Evolutionary conservation across 2,888 invertebrate species (phyloP).

Genomic region (Pheosia gnoma): DNA sequence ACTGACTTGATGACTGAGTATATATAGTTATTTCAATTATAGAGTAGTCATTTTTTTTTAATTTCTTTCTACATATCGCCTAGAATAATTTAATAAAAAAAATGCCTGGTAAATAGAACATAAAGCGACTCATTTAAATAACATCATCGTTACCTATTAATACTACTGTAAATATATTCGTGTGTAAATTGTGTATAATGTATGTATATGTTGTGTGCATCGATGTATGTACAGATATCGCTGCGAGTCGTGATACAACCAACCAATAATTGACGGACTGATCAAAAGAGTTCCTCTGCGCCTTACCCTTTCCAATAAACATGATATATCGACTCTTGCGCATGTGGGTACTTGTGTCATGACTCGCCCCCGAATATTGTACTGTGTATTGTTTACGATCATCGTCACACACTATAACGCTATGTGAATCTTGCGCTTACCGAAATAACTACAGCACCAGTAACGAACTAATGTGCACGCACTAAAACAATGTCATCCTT

Average conservation of each 20-base stretch:
- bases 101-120: too few species aligned
- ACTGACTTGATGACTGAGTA: too few species aligned
- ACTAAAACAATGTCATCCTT: constrained; percentile 18
- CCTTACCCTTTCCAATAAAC: too few species aligned
- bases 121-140: too few species aligned
- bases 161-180: constrained; percentile 13
- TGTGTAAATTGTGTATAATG: constrained; percentile 21
- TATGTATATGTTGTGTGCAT: constrained; percentile 32
- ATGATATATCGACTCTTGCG: too few species aligned
- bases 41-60: too few species aligned
- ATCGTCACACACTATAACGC: constrained; percentile 40
- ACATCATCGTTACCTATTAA: background rate
- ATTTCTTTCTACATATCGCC: too few species aligned
- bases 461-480: constrained; percentile 26
- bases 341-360: too few species aligned
- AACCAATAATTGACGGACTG: too few species aligned
- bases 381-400: constrained; percentile 22
- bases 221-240: constrained; percentile 25
- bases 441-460: constrained; percentile 7
- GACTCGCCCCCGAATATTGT: background rate
- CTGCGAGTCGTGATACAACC: constrained; percentile 9
- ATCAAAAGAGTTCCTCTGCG: too few species aligned
- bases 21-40: too few species aligned
- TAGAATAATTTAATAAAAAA: too few species aligned
- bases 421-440: constrained; percentile 56